phyloP scores from a whole-genome alignment of 64 coral and sea anemone species.

The Stichodactyla helianthus region DNA sequence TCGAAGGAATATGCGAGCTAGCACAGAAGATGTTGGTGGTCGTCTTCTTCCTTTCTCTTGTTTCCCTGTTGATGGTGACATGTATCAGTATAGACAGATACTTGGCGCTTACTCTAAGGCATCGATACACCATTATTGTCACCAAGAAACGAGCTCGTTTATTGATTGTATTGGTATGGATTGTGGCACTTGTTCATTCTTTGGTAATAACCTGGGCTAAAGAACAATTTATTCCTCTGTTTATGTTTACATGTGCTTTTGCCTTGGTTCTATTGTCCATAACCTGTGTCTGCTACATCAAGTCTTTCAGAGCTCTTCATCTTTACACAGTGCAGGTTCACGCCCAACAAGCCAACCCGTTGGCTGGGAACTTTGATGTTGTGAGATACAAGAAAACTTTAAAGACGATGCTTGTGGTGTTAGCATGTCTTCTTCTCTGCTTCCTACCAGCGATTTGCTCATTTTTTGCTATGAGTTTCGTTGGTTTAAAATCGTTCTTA shows the following conservation, averaged over 20 bases:
- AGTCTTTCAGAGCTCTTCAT: background rate
- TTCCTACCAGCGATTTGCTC: background rate
- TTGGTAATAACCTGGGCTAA: background rate
- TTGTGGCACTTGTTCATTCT: background rate
- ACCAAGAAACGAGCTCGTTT: background rate
- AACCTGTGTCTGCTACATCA: background rate
- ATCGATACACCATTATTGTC: background rate
- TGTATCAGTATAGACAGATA: constrained; percentile 6
- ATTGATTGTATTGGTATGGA: background rate
- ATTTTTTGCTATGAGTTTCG: background rate
- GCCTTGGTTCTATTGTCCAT: background rate
- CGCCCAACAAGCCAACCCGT: background rate
- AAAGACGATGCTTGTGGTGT: too few relatives aligned
- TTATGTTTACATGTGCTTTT: background rate
- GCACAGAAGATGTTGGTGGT: background rate
- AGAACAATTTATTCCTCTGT: background rate
- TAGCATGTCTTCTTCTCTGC: background rate
- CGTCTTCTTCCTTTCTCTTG: background rate
- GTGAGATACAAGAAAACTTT: background rate
- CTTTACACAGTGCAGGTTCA: background rate
- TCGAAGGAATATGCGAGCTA: background rate
- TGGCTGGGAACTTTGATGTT: background rate
- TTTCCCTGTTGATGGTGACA: background rate
- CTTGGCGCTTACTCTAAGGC: background rate
- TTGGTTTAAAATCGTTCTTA: background rate